Evolutionary conservation across 2,113 vertebrate genomes (phyloP).

Genomic region (Centrocercus urophasianus): DNA sequence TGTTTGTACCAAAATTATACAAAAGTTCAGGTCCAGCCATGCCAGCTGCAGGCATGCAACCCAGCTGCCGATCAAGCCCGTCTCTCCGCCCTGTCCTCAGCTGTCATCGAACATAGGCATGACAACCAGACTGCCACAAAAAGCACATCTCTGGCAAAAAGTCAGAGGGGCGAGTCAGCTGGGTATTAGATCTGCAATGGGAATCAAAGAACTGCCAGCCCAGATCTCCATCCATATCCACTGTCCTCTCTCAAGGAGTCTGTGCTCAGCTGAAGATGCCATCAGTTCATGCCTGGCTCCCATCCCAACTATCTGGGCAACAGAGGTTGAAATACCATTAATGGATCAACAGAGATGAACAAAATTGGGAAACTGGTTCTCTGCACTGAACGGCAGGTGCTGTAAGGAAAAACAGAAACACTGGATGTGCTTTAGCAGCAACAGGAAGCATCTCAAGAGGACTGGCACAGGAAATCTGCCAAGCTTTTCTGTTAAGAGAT

Average conservation of each 20-base stretch:
- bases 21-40: neutral
- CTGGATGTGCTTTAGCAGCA: conserved; percentile 1
- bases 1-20: neutral
- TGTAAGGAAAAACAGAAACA: conserved; percentile 30
- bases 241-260: neutral
- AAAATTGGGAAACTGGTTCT: conserved; percentile 10
- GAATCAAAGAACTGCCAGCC: neutral
- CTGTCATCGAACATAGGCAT: neutral
- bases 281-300: neutral
- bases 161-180: neutral
- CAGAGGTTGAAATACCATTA: neutral
- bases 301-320: neutral
- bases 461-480: conserved; percentile 49
- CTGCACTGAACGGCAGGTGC: neutral
- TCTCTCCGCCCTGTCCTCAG: neutral
- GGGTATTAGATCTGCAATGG: neutral
- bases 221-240: neutral
- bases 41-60: neutral
- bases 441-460: conserved; percentile 56
- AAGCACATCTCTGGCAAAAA: neutral
- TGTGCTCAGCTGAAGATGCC: accelerated
- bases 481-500: conserved; percentile 38
- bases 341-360: neutral
- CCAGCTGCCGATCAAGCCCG: no score
- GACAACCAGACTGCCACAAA: neutral